Evolutionary conservation across 1,140 invertebrate species (phyloP).

Genomic region (Brachionus rubens): DNA sequence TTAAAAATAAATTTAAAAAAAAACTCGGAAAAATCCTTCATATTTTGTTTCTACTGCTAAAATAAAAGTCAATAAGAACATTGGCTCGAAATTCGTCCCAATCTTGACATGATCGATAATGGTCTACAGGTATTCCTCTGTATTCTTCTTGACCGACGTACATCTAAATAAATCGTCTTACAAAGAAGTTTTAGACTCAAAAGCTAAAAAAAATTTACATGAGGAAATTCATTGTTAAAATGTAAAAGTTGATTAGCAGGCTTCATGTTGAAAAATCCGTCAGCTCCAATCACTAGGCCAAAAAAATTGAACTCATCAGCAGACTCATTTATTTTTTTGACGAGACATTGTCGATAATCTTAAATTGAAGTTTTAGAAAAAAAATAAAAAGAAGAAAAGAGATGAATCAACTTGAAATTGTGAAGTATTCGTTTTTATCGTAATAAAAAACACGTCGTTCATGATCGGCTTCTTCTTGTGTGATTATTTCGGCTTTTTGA

Average conservation of each 20-base stretch:
- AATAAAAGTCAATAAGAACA: slow-evolving; percentile 43
- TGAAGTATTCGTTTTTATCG: slow-evolving; percentile 41
- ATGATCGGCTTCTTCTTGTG: slow-evolving; percentile 1
- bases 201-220: background rate
- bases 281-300: background rate
- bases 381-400: background rate
- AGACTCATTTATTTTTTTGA: slow-evolving; percentile 40
- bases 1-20: background rate
- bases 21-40: background rate
- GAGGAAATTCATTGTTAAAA: slow-evolving; percentile 40
- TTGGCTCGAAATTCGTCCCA: slow-evolving; percentile 31
- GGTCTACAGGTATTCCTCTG: slow-evolving; percentile 37
- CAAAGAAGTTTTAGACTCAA: background rate
- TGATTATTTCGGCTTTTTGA: slow-evolving; percentile 43
- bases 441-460: slow-evolving; percentile 26
- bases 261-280: slow-evolving; percentile 33
- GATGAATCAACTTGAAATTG: background rate
- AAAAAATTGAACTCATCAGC: slow-evolving; percentile 42
- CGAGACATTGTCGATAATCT: slow-evolving; percentile 28
- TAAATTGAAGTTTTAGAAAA: background rate
- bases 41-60: background rate
- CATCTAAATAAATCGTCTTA: background rate
- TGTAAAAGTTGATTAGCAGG: slow-evolving; percentile 20
- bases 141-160: background rate
- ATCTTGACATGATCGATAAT: slow-evolving; percentile 31